Conservation (phyloP, 2,888 invertebrate genomes). For the Drosophila tripunctata region DNA sequence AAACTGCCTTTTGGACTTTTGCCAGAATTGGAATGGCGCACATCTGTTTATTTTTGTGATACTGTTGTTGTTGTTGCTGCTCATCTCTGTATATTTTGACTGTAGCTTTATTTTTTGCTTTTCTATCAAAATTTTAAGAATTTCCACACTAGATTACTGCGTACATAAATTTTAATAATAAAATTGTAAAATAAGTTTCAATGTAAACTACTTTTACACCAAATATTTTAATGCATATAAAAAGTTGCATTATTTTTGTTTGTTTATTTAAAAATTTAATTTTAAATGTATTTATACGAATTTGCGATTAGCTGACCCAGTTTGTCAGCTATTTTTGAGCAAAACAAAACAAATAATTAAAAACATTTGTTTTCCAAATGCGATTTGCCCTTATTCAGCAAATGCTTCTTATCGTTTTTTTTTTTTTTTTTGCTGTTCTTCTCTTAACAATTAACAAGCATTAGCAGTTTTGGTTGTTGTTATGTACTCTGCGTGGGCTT, state of each 20-base stretch:
- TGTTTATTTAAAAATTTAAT: not conserved
- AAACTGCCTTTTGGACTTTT: conserved; percentile 57
- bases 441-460: conserved; percentile 7
- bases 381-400: not conserved
- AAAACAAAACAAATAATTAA: conserved; percentile 22
- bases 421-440: too few relatives aligned
- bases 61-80: conserved; percentile 25
- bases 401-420: conserved; percentile 6
- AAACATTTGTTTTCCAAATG: not conserved
- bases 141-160: conserved; percentile 7
- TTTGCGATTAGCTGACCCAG: conserved; percentile 55
- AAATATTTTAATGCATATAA: not conserved
- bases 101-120: conserved; percentile 25
- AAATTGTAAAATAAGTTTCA: not conserved
- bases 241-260: conserved; percentile 3
- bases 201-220: not conserved
- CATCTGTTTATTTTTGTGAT: conserved; percentile 65
- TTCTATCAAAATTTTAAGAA: conserved; percentile 12
- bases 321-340: conserved; percentile 36
- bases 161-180: conserved; percentile 8
- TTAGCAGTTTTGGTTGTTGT: not conserved
- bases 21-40: conserved; percentile 62
- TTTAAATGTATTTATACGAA: not conserved
- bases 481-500: conserved; percentile 23
- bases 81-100: conserved; percentile 49